Base-by-base conservation (phyloP, 1,140 invertebrate genomes). In the Branchinecta lynchi region DNA sequence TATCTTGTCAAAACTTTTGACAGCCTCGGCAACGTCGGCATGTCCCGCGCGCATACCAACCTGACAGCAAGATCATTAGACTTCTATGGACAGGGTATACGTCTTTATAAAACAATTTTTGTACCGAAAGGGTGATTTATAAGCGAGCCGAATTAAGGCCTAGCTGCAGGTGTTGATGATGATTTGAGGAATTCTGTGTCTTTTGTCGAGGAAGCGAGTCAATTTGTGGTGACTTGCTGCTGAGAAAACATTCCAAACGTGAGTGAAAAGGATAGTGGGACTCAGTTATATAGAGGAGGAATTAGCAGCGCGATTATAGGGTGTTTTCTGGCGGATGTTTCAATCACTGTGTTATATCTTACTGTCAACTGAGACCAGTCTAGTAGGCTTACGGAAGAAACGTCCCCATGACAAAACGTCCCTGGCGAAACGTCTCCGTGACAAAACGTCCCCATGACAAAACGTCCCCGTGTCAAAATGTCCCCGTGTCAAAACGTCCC, bases 41-140 rank as follows among this genome's bases (percentile, higher is more conserved):
- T 60, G 51, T 32, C 51, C 12, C 17, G 51, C 1, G 51, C 17
- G 51, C 51, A 60, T 60, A 60, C 51, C 51, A 60, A 60, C 12
- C 51, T 60, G 51, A 60, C 51, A 20, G 2, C 12, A 15, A 60
- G 51, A 60, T 60, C 51, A 60, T 60, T 60, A 60, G 51, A 20
- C 51, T 15, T 60, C 51, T 60, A 60, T 60, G 17, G 51, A 60
- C 51, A 20, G 17, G 51, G 51, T 60, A 60, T 60, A 60, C 17
- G 51, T 60, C 51, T 60, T 60, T 60, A 60, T 60, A 60, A 60
- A 60, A 60, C 51, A 60, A 60, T 60, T 60, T 60, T 60, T 60
- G 6, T 15, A 60, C 12, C 12, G 51, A 60, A 60, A 60, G 51
- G 51, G 51, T 60, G 51, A 60, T 60, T 60, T 60, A 60, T 60